These are phyloP conservation scores for Oreochromis tanganicae DNA, from an alignment of 2,113 vertebrate genomes.

Conservation along the genomic window DNA sequence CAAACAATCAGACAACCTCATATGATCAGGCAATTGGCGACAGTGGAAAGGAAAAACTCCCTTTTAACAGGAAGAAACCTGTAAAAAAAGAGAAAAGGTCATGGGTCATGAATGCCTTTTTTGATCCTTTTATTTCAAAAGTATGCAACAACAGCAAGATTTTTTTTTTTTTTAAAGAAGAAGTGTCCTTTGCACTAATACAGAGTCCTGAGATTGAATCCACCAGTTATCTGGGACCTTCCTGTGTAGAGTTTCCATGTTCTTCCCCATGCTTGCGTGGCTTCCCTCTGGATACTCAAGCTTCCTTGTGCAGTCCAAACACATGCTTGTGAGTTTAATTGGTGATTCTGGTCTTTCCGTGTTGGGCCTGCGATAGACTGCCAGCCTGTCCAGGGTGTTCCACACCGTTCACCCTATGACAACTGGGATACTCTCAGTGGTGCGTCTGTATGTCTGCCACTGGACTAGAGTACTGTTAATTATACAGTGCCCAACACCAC, in stretches of 20 bases:
- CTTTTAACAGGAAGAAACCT: background rate
- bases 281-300: background rate
- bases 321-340: background rate
- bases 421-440: background rate
- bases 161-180: background rate
- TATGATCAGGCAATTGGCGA: background rate
- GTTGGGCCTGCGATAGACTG: background rate
- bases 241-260: background rate
- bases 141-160: background rate
- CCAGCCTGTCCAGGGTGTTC: background rate
- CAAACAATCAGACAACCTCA: background rate
- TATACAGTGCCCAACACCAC: background rate
- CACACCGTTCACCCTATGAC: background rate
- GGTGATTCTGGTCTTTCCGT: background rate
- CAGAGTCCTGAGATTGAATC: background rate
- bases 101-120: rapidly evolving
- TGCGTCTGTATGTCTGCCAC: background rate
- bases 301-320: background rate
- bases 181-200: background rate
- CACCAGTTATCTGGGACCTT: background rate
- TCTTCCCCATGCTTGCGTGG: background rate
- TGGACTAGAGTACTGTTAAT: background rate
- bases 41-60: background rate
- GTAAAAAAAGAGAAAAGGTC: background rate
- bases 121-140: background rate